Conservation (phyloP, 2,888 invertebrate species). For the Vesta saturnalis region DNA sequence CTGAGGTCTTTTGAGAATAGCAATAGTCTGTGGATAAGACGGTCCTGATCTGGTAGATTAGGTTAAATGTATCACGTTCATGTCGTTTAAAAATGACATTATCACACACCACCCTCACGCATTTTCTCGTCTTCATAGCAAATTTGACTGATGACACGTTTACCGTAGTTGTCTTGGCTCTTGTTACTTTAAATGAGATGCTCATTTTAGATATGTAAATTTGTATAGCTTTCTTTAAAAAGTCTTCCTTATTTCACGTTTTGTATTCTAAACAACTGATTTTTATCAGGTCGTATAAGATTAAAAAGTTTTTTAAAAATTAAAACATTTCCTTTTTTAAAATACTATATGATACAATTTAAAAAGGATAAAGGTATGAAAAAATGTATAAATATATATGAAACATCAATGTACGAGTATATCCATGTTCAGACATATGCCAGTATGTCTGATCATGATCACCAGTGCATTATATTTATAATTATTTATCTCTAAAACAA, state of each 20-base stretch:
- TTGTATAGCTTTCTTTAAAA: slow-evolving; percentile 28
- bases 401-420: too few relatives aligned
- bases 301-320: slow-evolving; percentile 9
- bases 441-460: too few relatives aligned
- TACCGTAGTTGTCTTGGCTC: slow-evolving; percentile 26
- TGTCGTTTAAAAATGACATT: slow-evolving; percentile 50
- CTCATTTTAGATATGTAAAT: slow-evolving; percentile 49
- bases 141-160: slow-evolving; percentile 47
- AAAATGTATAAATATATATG: too few relatives aligned
- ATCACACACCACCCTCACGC: slow-evolving; percentile 39
- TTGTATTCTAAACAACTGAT: slow-evolving; percentile 23
- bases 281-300: slow-evolving; percentile 26
- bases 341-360: too few relatives aligned
- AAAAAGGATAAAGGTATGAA: too few relatives aligned
- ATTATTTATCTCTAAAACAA: too few relatives aligned
- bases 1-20: slow-evolving; percentile 43
- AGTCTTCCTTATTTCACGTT: slow-evolving; percentile 24
- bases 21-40: slow-evolving; percentile 42
- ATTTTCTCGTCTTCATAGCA: slow-evolving; percentile 40
- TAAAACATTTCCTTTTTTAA: too few relatives aligned
- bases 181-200: slow-evolving; percentile 43
- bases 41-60: slow-evolving; percentile 47
- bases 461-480: too few relatives aligned
- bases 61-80: slow-evolving; percentile 47
- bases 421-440: too few relatives aligned